Evolutionary conservation across 2,888 invertebrate species (phyloP), one percentile per base, ranked within the genome.

Genomic region (Yponomeuta sedellus): DNA sequence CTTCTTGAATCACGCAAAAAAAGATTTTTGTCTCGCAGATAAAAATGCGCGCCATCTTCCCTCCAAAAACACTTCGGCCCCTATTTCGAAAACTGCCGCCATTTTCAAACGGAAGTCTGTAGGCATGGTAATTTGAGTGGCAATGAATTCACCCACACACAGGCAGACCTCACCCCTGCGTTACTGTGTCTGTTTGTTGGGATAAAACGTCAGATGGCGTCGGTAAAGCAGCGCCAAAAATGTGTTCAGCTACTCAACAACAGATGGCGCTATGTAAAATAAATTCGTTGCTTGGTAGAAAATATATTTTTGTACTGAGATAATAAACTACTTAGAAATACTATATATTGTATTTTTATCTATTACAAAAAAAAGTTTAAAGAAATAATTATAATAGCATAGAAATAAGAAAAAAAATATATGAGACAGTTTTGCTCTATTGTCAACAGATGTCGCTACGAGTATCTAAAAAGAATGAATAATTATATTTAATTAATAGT

Each of bases 401-500:
- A 34, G 34, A 10, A 58, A 22, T 1, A 6, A 59, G 16, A 16
- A 4, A 12, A 16, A 3, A n/a, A n/a, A n/a, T n/a, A n/a, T n/a
- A n/a, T n/a, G n/a, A n/a, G n/a, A n/a, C n/a, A n/a, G 44, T 52
- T 52, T 52, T 44, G 12, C 12, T 4, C 4, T 52, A 6, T 12
- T 3, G 16, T 10, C 20, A 68, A 66, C 65, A 85, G 86, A 85
- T 88, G 86, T 77, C 87, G 79, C 64, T 75, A 76, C 65, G 1
- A 63, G 82, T 80, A 64, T 56, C 67, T 67, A 68, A 40, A n/a
- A 10, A 58, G 67, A 57, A 66, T 2, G 34, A 69, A 69, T 16
- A 3, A 64, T 66, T 64, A 65, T 67, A 69, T 66, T 70, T 67
- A 61, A 16, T 12, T 56, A 20, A 59, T 59, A 65, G 3, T 28